These are phyloP conservation scores for Hyles euphorbiae DNA, from an alignment of 1,140 invertebrate genomes.

Conservation along the genomic window DNA sequence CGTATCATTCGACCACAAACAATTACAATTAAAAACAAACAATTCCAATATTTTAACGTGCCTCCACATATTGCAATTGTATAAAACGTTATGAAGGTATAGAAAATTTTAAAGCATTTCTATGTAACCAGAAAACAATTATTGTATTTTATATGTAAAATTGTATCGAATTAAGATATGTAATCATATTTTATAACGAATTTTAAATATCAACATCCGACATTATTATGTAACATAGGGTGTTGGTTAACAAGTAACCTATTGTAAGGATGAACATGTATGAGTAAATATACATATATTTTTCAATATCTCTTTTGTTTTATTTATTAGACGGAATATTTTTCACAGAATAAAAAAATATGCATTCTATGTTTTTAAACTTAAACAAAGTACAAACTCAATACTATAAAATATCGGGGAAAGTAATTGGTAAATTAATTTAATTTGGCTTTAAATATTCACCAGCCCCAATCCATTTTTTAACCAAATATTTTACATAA, in stretches of 20 bases:
- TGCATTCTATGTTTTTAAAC: not conserved
- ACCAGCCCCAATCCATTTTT: constrained; percentile 49
- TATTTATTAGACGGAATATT: not conserved
- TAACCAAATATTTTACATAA: constrained; percentile 52
- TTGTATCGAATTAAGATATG: too few relatives aligned
- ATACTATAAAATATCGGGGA: not conserved
- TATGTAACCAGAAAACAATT: too few relatives aligned
- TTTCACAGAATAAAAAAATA: not conserved
- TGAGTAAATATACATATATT: constrained; percentile 64
- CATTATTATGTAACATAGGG: constrained; percentile 48
- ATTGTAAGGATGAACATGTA: constrained; percentile 61
- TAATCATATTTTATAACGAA: not conserved
- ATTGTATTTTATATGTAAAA: too few relatives aligned
- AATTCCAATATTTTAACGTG: too few relatives aligned
- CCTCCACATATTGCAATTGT: too few relatives aligned
- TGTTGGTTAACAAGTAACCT: constrained; percentile 68
- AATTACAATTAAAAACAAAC: too few relatives aligned
- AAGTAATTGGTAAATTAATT: not conserved
- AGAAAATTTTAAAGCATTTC: too few relatives aligned
- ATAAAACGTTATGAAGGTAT: too few relatives aligned
- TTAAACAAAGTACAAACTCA: not conserved
- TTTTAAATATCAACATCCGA: constrained; percentile 48
- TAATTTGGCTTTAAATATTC: constrained; percentile 23
- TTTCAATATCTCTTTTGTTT: constrained; percentile 33
- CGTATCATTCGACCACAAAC: too few relatives aligned